phyloP scores from a whole-genome alignment of 2,888 invertebrate species.

The Bursaphelenchus okinawaensis region DNA sequence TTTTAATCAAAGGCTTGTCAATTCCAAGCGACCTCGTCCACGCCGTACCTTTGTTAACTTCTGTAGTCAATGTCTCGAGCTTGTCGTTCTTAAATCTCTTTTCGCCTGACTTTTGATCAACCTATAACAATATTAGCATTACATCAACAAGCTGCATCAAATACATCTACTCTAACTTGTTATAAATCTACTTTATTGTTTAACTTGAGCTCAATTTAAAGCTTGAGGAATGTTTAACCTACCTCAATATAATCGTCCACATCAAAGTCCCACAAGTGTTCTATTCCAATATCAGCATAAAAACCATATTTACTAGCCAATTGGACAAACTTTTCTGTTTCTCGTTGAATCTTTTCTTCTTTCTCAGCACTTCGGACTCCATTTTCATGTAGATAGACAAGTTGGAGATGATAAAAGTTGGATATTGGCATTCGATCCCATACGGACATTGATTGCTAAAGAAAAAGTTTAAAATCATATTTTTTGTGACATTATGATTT shows the following conservation, averaged over 20 bases:
- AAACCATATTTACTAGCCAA: neutral
- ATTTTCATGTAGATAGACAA: slow-evolving; percentile 43
- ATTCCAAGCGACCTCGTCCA: slow-evolving; percentile 14
- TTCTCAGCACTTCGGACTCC: neutral
- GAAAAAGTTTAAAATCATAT: too few species aligned
- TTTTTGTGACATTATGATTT: too few species aligned
- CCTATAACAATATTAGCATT: too few species aligned
- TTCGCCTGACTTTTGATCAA: neutral
- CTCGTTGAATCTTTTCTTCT: slow-evolving; percentile 9
- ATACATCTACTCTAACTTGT: neutral
- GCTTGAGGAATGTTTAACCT: neutral
- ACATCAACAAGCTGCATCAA: too few species aligned
- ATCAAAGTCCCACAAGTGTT: slow-evolving; percentile 50
- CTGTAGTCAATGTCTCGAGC: slow-evolving; percentile 18
- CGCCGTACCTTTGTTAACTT: slow-evolving; percentile 18
- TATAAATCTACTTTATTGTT: neutral
- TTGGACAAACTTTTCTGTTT: slow-evolving; percentile 17
- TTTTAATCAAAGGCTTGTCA: slow-evolving; percentile 24
- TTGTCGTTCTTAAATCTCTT: neutral
- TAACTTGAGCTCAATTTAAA: neutral
- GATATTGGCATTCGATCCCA: slow-evolving; percentile 34
- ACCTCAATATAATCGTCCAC: slow-evolving; percentile 27
- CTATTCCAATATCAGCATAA: slow-evolving; percentile 14
- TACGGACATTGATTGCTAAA: slow-evolving; percentile 6
- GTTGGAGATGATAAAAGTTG: slow-evolving; percentile 40